Evolutionary conservation across 2,113 vertebrate species (phyloP).

Genomic region (Corvus moneduloides): DNA sequence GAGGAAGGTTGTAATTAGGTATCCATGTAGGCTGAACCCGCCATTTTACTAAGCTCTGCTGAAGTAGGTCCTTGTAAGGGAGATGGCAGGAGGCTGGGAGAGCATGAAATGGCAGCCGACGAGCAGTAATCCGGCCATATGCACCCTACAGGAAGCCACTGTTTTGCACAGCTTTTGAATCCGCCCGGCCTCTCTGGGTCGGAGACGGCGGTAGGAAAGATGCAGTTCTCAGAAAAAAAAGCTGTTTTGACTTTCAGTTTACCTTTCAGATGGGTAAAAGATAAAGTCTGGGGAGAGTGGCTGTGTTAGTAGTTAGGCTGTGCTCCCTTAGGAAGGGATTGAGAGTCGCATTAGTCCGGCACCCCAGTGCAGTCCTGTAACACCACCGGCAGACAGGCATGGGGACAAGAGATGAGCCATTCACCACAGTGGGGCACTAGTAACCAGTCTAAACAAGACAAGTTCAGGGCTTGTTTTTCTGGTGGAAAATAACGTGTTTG

Average conservation of each 20-base stretch:
- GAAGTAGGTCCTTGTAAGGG: conserved; percentile 57
- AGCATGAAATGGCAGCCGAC: conserved; percentile 63
- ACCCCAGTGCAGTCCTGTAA: neutral
- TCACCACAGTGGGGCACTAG: conserved; percentile 49
- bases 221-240: conserved; percentile 2
- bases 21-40: conserved; percentile 53
- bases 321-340: neutral
- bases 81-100: conserved; percentile 64
- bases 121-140: conserved; percentile 63
- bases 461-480: neutral
- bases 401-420: neutral
- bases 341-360: neutral
- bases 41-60: conserved; percentile 63
- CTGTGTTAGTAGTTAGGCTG: neutral
- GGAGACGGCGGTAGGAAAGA: neutral
- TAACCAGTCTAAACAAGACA: neutral
- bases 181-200: conserved; percentile 9
- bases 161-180: conserved; percentile 23
- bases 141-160: conserved; percentile 59
- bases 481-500: neutral
- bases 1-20: conserved; percentile 60
- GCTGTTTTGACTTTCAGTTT: neutral
- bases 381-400: neutral
- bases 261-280: neutral
- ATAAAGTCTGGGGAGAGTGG: neutral